Base-by-base conservation (phyloP, 1,140 invertebrate genomes). In the Aculops lycopersici region DNA sequence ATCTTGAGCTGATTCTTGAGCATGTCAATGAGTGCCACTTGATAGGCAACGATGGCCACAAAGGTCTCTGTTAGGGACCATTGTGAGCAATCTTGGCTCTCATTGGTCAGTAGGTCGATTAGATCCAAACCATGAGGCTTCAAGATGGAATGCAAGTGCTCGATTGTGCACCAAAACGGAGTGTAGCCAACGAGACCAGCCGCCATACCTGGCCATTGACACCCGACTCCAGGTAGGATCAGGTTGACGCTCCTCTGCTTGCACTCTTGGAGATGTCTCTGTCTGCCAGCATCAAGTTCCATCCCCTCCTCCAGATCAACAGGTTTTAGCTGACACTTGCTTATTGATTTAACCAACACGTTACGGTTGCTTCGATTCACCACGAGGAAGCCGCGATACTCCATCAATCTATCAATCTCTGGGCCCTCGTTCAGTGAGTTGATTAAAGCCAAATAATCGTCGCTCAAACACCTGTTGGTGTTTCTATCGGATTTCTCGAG, bases 201-300 rank as follows among this genome's bases (percentile, higher is more conserved):
- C 3, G 68, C 83, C 84, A 94, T 95, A 44, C 78, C 79, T 37
- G 70, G 61, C 86, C 86, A 97, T 59, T 97, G 88, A 21, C 73
- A 71, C 12, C 88, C 88, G 83, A 94, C 92, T 21, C 86, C 88
- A 38, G 38, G 38, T 5, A 44, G 18, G 8, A 8, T 17, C 17
- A 39, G 16, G 20, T 31, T 8, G 8, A 8, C 8, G n/a, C 8
- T 31, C 8, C 8, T 8, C 8, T n/a, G 24, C 24, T 31, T 31
- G n/a, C n/a, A n/a, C n/a, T n/a, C n/a, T n/a, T n/a, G n/a, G n/a
- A n/a, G n/a, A n/a, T n/a, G n/a, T n/a, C n/a, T n/a, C 24, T 31
- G n/a, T n/a, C n/a, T n/a, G n/a, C n/a, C n/a, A n/a, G n/a, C n/a
- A n/a, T n/a, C n/a, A n/a, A n/a, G n/a, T n/a, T n/a, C n/a, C n/a